Evolutionary conservation across 2,797 vertebrate genomes (phyloP), one percentile per base, ranked within the genome.

Genomic region (Echiichthys vipera): DNA sequence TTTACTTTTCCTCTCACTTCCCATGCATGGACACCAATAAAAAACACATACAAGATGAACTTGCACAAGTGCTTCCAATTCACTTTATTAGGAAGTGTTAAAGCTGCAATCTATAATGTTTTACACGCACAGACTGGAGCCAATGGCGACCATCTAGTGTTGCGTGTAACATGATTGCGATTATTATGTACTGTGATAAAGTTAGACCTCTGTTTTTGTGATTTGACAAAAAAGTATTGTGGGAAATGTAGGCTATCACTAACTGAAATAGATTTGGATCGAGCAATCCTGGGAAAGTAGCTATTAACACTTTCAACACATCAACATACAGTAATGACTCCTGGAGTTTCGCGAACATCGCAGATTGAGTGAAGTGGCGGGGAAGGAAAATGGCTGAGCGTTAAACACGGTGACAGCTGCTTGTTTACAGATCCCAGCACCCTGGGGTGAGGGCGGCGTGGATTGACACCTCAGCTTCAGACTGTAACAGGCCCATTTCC

Each of bases 351-450:
- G 15, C 0, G 27, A 46, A 30, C 36, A 7, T 61, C 17, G 10
- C 71, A 62, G 51, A 13, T 5, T 25, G 27, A 61, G 65, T 37
- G 65, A 57, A 70, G 62, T 37, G 40, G 36, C 20, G 49, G 49
- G 45, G 27, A 58, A 54, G n/a, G 74, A 76, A 66, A 75, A 73
- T 61, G 65, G 36, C 71, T 46, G 68, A 80, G 78, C 32, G 66
- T 90, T 89, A 89, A 92, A 89, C 88, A 83, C 88, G 86, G 85
- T 78, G 85, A 82, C 89, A 88, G 91, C 90, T 91, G 84, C 74
- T 74, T 89, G 85, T 93, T 92, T 93, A 86, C 88, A 84, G 86
- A 89, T 80, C 69, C 77, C 78, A 83, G 81, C 84, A 80, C 87
- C 74, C 77, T 1, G 56, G 69, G 87, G 88, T 82, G 81, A 73